Evolutionary conservation across 2,113 vertebrate species (phyloP).

Genomic region (Turdus rufiventris): DNA sequence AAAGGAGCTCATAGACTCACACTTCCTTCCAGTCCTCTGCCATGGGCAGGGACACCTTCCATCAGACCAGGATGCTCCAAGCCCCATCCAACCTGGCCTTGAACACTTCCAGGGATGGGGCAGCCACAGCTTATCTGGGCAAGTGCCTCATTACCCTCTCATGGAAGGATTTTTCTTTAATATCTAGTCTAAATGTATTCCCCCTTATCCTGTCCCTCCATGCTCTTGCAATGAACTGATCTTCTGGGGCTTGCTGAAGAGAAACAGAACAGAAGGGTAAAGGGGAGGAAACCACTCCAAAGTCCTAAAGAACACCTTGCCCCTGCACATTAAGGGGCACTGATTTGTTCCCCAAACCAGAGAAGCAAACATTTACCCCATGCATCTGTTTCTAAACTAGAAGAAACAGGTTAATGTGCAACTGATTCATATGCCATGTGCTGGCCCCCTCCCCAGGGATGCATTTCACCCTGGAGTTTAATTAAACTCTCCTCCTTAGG

Average conservation of each 20-base stretch:
- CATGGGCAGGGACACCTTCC: background rate
- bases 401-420: background rate
- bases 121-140: background rate
- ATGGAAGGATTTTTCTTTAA: background rate
- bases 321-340: background rate
- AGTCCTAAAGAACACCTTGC: background rate
- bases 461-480: slow-evolving; percentile 17
- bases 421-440: background rate
- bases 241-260: background rate
- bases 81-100: background rate
- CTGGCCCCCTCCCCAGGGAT: background rate
- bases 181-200: background rate
- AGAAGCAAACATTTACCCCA: background rate
- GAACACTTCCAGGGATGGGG: background rate
- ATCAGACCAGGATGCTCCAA: background rate
- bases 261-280: background rate
- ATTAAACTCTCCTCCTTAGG: slow-evolving; percentile 15
- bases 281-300: background rate
- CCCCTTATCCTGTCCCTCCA: background rate
- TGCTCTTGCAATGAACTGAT: background rate
- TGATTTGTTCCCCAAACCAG: background rate
- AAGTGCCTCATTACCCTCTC: background rate
- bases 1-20: background rate
- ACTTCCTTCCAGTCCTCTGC: background rate
- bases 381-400: background rate